Evolutionary conservation across 2,797 vertebrate genomes (phyloP).

Genomic region (Ciconia nigra): DNA sequence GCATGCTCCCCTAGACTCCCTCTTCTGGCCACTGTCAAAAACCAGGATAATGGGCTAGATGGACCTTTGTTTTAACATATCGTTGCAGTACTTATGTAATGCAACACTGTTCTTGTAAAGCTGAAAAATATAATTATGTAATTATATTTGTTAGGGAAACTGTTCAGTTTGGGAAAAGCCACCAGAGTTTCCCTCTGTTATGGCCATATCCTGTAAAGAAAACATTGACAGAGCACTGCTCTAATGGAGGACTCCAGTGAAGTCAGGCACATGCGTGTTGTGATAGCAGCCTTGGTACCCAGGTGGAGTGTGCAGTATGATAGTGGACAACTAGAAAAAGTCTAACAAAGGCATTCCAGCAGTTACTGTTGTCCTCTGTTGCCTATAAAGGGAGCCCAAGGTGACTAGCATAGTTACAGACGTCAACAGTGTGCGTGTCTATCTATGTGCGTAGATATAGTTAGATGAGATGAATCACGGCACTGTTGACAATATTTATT

Average conservation of each 20-base stretch:
- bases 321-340: not conserved
- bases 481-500: not conserved
- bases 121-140: not conserved
- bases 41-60: not conserved
- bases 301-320: not conserved
- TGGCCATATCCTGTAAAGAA: not conserved
- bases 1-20: not conserved
- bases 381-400: not conserved
- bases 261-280: not conserved
- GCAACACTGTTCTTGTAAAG: not conserved
- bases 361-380: not conserved
- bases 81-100: not conserved
- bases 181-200: not conserved
- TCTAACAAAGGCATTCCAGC: not conserved
- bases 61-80: not conserved
- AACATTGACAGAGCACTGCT: not conserved
- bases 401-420: not conserved
- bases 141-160: not conserved
- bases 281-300: not conserved
- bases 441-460: not conserved
- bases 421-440: not conserved
- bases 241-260: not conserved
- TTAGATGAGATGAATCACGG: not conserved
- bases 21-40: not conserved
- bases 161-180: not conserved